Percentiles rank a stretch among this genome's conserved stretches.
Conservation (phyloP, 2,888 invertebrate species). For the Brachynemurus nebulosus region DNA sequence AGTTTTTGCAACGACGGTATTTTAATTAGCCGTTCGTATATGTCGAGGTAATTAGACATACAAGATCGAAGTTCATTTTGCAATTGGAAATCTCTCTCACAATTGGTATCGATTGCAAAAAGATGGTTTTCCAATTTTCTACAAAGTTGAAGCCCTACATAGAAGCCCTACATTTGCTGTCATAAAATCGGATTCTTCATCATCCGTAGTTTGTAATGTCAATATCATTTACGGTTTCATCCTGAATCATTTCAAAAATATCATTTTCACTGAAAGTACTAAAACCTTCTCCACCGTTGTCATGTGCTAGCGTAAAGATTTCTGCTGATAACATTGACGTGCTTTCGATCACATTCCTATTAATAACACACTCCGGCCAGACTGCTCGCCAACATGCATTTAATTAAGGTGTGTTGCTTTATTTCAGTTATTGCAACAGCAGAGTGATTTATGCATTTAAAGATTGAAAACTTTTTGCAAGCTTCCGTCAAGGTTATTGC, state of each 20-base stretch:
- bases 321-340: constrained; percentile 18
- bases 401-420: constrained; percentile 18
- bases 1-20: too few relatives aligned
- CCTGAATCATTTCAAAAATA: constrained; percentile 15
- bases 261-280: constrained; percentile 19
- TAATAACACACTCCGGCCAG: neutral
- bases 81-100: constrained; percentile 19
- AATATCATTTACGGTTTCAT: constrained; percentile 17
- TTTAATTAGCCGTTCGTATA: too few relatives aligned
- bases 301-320: constrained; percentile 19
- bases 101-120: constrained; percentile 18
- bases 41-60: constrained; percentile 14
- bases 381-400: constrained; percentile 11
- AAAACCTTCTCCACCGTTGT: constrained; percentile 21
- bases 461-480: constrained; percentile 21
- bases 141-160: constrained; percentile 20
- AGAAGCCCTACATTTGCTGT: constrained; percentile 17
- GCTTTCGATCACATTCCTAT: constrained; percentile 13
- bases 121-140: constrained; percentile 20
- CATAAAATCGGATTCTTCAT: constrained; percentile 4
- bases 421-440: constrained; percentile 16
- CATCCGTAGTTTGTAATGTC: neutral
- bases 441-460: constrained; percentile 18
- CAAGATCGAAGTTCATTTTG: constrained; percentile 16
- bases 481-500: constrained; percentile 15